Base-by-base conservation (phyloP, 2,797 vertebrate genomes). In the Sebastes goodei region DNA sequence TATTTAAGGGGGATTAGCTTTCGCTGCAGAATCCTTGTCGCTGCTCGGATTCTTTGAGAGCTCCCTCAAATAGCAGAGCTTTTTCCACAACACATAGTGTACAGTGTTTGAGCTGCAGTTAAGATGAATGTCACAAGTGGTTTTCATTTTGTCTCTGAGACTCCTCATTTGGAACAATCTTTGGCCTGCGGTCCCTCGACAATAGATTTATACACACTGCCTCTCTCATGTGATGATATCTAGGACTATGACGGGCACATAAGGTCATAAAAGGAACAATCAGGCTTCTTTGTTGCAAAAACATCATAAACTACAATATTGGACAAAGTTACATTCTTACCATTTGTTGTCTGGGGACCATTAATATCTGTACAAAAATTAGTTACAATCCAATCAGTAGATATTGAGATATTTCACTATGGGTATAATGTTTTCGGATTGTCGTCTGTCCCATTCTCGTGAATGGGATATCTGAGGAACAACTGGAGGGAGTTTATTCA, bases 91-190 rank as follows among this genome's bases (percentile, higher is more conserved):
- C 46, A n/a, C 46, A 4, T 49, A n/a, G 46, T 49, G 8, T n/a
- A 20, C 17, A 49, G 17, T 49, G 46, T 49, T 49, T 49, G 53
- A 42, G 52, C 61, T 59, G 29, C 30, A 12, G 21, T 30, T n/a
- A 25, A 49, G 25, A 66, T 60, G 38, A 67, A 60, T 73, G 11
- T 65, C 60, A 49, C 38, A 32, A 59, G 59, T 27, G 46, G 0
- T 49, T 49, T 63, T 64, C n/a, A 66, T 68, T 71, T 57, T n/a
- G 68, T 10, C n/a, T 68, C 6, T 73, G 67, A 68, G 33, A 52
- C 46, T 49, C 46, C 2, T 49, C 46, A n/a, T 49, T 49, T 49
- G 46, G 46, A 55, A 53, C 15, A 12, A 56, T 74, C 29, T 25
- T 46, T 56, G n/a, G 29, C 33, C 52, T 49, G 46, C 17, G 3